Percentiles rank a stretch among this genome's conserved stretches.
phyloP scores from a whole-genome alignment of 64 coral and sea anemone genomes.

The Porites australiensis region DNA sequence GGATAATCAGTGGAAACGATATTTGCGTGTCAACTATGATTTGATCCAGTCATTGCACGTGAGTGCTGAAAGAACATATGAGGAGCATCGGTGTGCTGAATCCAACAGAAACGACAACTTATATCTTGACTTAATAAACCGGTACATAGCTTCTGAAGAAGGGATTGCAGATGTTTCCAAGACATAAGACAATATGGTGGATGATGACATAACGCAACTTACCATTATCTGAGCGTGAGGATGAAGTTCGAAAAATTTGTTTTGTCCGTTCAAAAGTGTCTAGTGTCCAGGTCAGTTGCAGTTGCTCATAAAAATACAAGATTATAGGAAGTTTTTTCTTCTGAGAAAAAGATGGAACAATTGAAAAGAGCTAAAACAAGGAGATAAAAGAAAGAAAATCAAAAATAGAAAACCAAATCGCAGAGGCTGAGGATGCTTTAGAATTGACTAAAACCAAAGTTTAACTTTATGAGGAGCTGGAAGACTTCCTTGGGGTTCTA shows the following conservation, averaged over 20 bases:
- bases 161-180: not conserved
- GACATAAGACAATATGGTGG: not conserved
- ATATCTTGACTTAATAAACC: not conserved
- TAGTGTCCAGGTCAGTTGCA: constrained; percentile 54
- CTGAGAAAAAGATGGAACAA: constrained; percentile 73
- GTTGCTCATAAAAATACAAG: constrained; percentile 26
- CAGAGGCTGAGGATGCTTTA: constrained; percentile 35
- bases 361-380: constrained; percentile 66
- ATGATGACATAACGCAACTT: not conserved
- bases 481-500: too few relatives aligned
- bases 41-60: not conserved
- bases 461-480: constrained; percentile 6
- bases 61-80: not conserved
- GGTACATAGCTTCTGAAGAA: constrained; percentile 1
- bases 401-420: constrained; percentile 74
- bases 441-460: constrained; percentile 69
- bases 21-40: too few relatives aligned
- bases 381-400: constrained; percentile 59
- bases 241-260: constrained; percentile 23
- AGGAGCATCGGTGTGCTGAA: not conserved
- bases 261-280: constrained; percentile 35
- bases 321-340: constrained; percentile 38
- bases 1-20: too few relatives aligned
- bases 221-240: not conserved
- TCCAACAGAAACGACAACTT: not conserved